Evolutionary conservation across 2,888 invertebrate genomes (phyloP).

Genomic region (Lordiphosa fenestrarum): DNA sequence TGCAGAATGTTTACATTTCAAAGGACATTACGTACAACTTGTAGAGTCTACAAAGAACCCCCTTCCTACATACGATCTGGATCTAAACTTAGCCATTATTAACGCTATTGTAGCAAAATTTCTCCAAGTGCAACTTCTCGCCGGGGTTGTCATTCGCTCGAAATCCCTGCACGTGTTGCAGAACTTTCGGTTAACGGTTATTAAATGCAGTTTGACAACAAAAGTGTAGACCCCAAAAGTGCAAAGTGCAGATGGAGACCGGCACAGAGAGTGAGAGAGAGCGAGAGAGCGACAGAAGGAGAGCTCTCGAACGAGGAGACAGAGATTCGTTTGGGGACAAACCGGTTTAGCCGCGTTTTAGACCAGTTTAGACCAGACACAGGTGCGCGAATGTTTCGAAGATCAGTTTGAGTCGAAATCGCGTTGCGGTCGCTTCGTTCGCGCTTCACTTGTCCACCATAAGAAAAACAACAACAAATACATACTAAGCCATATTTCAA

Average conservation of each 20-base stretch:
- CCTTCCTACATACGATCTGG: no score
- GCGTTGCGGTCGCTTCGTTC: slow-evolving; percentile 39
- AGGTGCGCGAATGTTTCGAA: slow-evolving; percentile 48
- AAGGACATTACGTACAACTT: no score
- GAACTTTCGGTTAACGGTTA: slow-evolving; percentile 72
- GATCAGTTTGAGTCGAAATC: slow-evolving; percentile 61
- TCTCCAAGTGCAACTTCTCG: no score
- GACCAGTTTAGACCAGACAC: slow-evolving; percentile 47
- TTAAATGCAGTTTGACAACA: slow-evolving; percentile 69
- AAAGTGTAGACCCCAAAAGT: slow-evolving; percentile 53
- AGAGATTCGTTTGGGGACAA: neutral
- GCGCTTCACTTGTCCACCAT: slow-evolving; percentile 18
- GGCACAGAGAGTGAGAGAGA: slow-evolving; percentile 6
- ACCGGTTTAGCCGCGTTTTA: neutral
- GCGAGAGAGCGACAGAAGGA: neutral
- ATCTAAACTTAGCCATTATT: no score
- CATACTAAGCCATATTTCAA: slow-evolving; percentile 12
- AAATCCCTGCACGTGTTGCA: slow-evolving; percentile 60
- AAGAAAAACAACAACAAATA: slow-evolving; percentile 19
- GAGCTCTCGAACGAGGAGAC: neutral
- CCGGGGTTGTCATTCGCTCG: neutral
- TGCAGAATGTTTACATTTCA: no score
- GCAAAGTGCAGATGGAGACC: slow-evolving; percentile 60
- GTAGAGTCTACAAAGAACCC: no score
- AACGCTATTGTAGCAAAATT: no score